Evolutionary conservation across 2,113 vertebrate genomes (phyloP).

Genomic region (Uropsilus gracilis): DNA sequence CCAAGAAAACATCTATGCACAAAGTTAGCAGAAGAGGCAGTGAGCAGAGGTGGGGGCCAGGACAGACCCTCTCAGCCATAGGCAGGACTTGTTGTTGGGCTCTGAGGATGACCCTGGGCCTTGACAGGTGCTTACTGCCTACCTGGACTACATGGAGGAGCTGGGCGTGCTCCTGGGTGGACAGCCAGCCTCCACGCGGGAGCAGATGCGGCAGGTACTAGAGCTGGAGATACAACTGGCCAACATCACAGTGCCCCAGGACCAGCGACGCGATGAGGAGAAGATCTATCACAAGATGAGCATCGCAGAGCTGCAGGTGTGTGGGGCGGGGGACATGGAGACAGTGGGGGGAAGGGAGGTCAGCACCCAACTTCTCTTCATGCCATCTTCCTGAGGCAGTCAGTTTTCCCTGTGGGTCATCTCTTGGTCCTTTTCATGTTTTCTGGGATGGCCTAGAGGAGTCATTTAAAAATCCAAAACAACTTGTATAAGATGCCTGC

Average conservation of each 20-base stretch:
- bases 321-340: background rate
- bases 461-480: background rate
- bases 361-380: accelerated
- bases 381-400: background rate
- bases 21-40: background rate
- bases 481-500: background rate
- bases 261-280: constrained; percentile 95
- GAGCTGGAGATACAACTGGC: constrained; percentile 94
- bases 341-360: background rate
- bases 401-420: background rate
- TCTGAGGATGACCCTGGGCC: background rate
- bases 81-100: background rate
- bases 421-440: background rate
- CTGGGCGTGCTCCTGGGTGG: constrained; percentile 94
- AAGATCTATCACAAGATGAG: constrained; percentile 98
- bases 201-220: constrained; percentile 95
- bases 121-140: constrained; percentile 91
- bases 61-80: background rate
- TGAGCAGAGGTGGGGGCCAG: background rate
- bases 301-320: constrained; percentile 94
- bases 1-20: background rate
- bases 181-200: constrained; percentile 81
- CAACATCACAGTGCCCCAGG: constrained; percentile 96
- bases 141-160: constrained; percentile 98
- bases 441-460: background rate